phyloP scores from a whole-genome alignment of 2,797 vertebrate genomes.

The Melanotaenia nigrans region DNA sequence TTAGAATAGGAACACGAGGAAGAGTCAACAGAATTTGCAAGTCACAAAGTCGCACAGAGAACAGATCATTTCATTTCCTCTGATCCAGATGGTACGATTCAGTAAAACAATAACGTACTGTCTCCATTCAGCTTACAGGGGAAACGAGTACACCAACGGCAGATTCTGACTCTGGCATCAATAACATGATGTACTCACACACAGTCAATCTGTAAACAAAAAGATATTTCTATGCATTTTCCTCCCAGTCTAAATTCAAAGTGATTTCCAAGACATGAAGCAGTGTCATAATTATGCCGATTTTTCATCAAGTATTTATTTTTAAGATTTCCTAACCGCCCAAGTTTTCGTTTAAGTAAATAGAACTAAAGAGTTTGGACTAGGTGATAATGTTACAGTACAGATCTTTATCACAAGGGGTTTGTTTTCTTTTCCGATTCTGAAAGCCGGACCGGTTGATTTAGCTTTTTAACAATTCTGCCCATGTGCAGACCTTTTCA shows the following conservation, averaged over 20 bases:
- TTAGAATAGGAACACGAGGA: not conserved
- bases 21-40: constrained; percentile 22
- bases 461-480: not conserved
- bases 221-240: not conserved
- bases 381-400: too few relatives aligned
- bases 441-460: not conserved
- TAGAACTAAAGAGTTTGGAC: too few relatives aligned
- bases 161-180: constrained; percentile 25
- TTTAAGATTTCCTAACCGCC: not conserved
- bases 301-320: too few relatives aligned
- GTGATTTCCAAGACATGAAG: not conserved
- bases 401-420: not conserved
- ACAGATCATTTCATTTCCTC: constrained; percentile 51
- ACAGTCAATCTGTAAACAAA: not conserved
- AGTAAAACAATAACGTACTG: constrained; percentile 33
- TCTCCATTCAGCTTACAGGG: constrained; percentile 28
- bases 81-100: constrained; percentile 34
- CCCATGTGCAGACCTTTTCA: too few relatives aligned
- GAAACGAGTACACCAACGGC: constrained; percentile 18
- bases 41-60: constrained; percentile 22
- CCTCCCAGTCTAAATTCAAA: not conserved
- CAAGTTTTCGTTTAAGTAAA: too few relatives aligned
- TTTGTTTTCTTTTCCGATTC: too few relatives aligned
- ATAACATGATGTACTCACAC: constrained; percentile 13
- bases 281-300: not conserved